Percentiles rank a stretch among this genome's conserved stretches.
phyloP scores from a whole-genome alignment of 2,888 invertebrate species.

The Endotricha flammealis region DNA sequence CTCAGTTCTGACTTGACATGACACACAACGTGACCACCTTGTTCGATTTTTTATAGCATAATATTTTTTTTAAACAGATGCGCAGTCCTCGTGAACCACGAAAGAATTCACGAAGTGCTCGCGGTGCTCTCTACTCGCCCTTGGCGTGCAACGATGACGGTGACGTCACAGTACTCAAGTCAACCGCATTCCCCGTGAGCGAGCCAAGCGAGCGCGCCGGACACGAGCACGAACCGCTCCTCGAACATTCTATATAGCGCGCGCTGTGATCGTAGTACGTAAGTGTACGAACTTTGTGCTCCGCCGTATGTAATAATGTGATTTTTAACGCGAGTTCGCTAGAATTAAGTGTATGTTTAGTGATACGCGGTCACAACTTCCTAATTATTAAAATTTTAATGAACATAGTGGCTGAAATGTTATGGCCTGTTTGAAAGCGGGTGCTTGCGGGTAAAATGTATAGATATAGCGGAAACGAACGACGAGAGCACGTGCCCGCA shows the following conservation, averaged over 20 bases:
- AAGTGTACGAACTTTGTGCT: conserved; percentile 24
- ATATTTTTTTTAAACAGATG: conserved; percentile 23
- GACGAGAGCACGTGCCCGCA: no score
- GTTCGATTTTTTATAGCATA: no score
- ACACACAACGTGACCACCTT: no score
- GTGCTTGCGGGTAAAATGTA: no score
- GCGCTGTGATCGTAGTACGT: conserved; percentile 56
- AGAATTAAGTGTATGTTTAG: conserved; percentile 23
- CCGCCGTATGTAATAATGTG: neutral
- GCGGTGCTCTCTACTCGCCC: conserved; percentile 51
- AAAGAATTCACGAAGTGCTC: conserved; percentile 35
- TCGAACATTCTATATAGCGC: conserved; percentile 65
- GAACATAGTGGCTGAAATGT: neutral
- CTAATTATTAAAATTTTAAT: conserved; percentile 22
- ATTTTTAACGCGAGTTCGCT: conserved; percentile 8
- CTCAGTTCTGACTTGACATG: no score
- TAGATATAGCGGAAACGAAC: no score
- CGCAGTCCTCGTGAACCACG: conserved; percentile 28
- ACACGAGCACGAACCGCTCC: conserved; percentile 48
- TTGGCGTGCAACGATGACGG: conserved; percentile 57
- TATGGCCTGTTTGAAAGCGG: no score
- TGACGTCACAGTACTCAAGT: conserved; percentile 46
- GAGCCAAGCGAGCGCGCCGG: conserved; percentile 24
- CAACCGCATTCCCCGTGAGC: conserved; percentile 33
- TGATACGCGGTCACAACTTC: conserved; percentile 29